phyloP scores from a whole-genome alignment of 30 jellyfish, hydroid and myxozoan genomes.

The Cassiopea andromeda region DNA sequence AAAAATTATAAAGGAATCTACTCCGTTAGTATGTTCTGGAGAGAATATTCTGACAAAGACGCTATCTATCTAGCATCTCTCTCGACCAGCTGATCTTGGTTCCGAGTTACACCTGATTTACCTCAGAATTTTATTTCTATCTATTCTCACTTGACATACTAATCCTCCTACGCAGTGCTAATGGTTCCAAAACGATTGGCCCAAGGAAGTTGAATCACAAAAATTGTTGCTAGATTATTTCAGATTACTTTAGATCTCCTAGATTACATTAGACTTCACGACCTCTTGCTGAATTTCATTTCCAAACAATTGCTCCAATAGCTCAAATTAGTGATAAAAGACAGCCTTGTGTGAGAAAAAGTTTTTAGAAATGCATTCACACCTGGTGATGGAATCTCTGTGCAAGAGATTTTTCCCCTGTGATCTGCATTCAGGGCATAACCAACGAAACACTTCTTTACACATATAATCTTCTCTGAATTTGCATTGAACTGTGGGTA shows the following conservation, averaged over 20 bases:
- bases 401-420: slow-evolving; percentile 28
- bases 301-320: not conserved
- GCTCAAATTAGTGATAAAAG: not conserved
- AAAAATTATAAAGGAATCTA: too few species aligned
- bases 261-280: not conserved
- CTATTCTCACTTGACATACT: too few species aligned
- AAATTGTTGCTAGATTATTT: not conserved
- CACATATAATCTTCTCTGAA: slow-evolving; percentile 33
- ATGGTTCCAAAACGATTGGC: too few species aligned
- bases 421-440: slow-evolving; percentile 15
- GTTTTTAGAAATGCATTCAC: not conserved
- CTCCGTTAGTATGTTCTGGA: too few species aligned
- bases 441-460: slow-evolving; percentile 57
- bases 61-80: too few species aligned
- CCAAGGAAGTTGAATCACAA: not conserved
- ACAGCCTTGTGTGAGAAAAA: not conserved
- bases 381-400: slow-evolving; percentile 26
- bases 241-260: not conserved
- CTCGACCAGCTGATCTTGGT: too few species aligned
- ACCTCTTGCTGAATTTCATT: not conserved
- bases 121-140: too few species aligned
- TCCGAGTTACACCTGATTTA: too few species aligned
- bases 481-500: slow-evolving; percentile 39
- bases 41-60: too few species aligned
- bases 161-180: too few species aligned